A percentile compares a stretch with the other conserved stretches of the same genome.
Conservation (phyloP, 2,888 invertebrate genomes). For the Leuctra nigra region DNA sequence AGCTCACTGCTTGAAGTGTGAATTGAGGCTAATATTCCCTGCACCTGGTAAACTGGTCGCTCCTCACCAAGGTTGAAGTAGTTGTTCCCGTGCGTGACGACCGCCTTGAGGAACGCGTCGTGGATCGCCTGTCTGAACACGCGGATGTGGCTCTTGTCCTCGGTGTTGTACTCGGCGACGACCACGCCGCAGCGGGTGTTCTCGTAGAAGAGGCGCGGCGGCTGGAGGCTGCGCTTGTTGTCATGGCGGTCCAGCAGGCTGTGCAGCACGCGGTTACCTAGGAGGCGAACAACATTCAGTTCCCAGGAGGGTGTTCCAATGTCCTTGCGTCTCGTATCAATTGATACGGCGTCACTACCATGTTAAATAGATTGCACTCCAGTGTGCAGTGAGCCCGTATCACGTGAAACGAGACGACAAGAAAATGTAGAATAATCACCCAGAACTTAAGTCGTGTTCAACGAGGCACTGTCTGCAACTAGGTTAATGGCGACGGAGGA, state of each 20-base stretch:
- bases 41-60: too few relatives aligned
- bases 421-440: too few relatives aligned
- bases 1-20: too few relatives aligned
- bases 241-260: conserved; percentile 49
- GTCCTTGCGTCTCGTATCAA: not conserved
- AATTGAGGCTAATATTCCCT: too few relatives aligned
- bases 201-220: conserved; percentile 47
- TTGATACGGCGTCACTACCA: too few relatives aligned
- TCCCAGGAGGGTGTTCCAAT: not conserved
- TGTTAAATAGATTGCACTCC: too few relatives aligned
- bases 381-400: too few relatives aligned
- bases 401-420: too few relatives aligned
- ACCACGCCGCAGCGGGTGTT: conserved; percentile 42
- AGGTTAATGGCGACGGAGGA: too few relatives aligned
- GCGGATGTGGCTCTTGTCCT: conserved; percentile 48
- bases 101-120: conserved; percentile 41
- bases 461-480: too few relatives aligned
- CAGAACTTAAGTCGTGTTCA: too few relatives aligned
- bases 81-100: conserved; percentile 41
- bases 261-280: conserved; percentile 48
- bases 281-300: not conserved
- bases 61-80: conserved; percentile 9
- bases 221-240: conserved; percentile 44
- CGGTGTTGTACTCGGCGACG: conserved; percentile 38
- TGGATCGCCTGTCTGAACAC: conserved; percentile 46